Conservation (phyloP, 2,888 invertebrate species). For the Neoscelio sp. region DNA sequence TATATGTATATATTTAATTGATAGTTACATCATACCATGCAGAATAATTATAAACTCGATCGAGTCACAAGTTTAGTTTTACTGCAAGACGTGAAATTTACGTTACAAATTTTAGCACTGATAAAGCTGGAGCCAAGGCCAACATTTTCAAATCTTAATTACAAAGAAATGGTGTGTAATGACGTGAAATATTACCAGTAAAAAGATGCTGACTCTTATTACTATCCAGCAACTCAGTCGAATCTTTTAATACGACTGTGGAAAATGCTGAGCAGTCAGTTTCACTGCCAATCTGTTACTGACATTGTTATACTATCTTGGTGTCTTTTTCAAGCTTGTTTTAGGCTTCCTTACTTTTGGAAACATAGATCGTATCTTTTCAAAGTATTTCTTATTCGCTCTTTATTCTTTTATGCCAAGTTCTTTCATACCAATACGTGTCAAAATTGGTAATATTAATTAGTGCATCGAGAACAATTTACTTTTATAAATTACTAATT, state of each 20-base stretch:
- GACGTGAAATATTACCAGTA: slow-evolving; percentile 79
- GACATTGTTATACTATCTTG: slow-evolving; percentile 52
- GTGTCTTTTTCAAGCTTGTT: slow-evolving; percentile 37
- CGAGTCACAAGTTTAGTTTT: too few species aligned
- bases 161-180: slow-evolving; percentile 79
- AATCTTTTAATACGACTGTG: slow-evolving; percentile 78
- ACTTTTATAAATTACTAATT: too few species aligned
- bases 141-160: slow-evolving; percentile 78
- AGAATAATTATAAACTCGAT: too few species aligned
- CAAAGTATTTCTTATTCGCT: slow-evolving; percentile 24
- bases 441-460: too few species aligned
- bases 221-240: slow-evolving; percentile 69
- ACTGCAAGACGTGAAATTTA: too few species aligned
- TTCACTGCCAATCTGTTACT: slow-evolving; percentile 63
- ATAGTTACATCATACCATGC: too few species aligned
- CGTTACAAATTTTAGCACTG: slow-evolving; percentile 1
- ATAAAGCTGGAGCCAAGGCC: neutral
- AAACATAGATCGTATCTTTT: slow-evolving; percentile 24
- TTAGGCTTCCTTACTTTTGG: slow-evolving; percentile 33
- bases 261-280: slow-evolving; percentile 79
- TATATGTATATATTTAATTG: too few species aligned
- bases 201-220: slow-evolving; percentile 82
- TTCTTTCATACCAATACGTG: too few species aligned
- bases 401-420: slow-evolving; percentile 14
- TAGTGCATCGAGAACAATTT: too few species aligned